A percentile compares a stretch with the other conserved stretches of the same genome.
Conservation (phyloP, 2,113 vertebrate genomes). For the Neolamprologus caudopunctatus region DNA sequence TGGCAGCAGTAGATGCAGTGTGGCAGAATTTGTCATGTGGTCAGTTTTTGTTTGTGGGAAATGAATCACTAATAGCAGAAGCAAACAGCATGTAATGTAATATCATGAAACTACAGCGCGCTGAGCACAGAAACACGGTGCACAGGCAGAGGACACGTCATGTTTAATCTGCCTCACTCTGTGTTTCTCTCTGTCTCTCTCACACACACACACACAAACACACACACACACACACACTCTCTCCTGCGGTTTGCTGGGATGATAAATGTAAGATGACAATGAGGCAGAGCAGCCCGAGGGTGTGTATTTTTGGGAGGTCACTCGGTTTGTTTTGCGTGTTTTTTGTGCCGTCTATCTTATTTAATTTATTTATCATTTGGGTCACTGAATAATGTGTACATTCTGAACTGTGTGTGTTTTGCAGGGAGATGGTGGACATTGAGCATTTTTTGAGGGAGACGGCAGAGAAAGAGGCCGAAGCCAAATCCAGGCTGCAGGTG, state of each 20-base stretch:
- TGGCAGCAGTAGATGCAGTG: neutral
- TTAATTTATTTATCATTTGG: neutral
- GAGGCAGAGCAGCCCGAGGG: neutral
- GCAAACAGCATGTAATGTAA: neutral
- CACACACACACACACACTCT: neutral
- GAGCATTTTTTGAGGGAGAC: slow-evolving; percentile 88
- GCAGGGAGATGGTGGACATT: slow-evolving; percentile 86
- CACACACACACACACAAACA: neutral
- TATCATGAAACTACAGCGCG: neutral
- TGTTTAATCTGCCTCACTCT: neutral
- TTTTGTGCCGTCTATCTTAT: neutral
- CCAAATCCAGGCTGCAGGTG: slow-evolving; percentile 84
- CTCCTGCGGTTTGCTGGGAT: neutral
- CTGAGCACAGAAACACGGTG: neutral
- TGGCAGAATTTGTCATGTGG: neutral
- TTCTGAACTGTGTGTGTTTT: neutral
- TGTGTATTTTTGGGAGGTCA: neutral
- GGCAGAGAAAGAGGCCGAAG: slow-evolving; percentile 80
- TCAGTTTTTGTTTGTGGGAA: neutral
- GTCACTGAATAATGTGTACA: neutral
- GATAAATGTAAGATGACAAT: slow-evolving; percentile 4
- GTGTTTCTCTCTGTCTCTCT: neutral
- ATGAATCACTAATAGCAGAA: neutral
- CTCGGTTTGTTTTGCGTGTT: neutral
- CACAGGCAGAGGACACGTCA: neutral